These are phyloP conservation scores for Agriopis leucophaearia DNA, from an alignment of 2,888 invertebrate genomes.

Conservation along the genomic window DNA sequence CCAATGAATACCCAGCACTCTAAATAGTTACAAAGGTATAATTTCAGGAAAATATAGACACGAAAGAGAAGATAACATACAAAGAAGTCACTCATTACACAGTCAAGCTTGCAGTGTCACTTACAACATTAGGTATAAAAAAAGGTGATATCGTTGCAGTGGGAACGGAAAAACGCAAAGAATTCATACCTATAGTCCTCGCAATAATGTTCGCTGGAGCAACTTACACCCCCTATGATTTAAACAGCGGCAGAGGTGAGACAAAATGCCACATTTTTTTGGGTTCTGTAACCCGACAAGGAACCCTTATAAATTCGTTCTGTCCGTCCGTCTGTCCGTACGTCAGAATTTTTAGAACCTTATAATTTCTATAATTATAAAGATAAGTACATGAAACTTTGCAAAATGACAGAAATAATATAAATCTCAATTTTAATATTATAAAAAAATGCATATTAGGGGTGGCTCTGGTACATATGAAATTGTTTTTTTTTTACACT, in stretches of 20 bases:
- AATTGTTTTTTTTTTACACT: no score
- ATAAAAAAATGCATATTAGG: no score
- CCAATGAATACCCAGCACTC: no score
- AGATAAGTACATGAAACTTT: no score
- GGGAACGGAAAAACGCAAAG: constrained; percentile 87
- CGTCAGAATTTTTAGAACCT: no score
- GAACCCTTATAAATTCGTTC: no score
- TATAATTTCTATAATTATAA: no score
- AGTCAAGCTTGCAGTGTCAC: constrained; percentile 81
- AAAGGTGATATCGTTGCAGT: constrained; percentile 85
- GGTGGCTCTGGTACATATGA: no score
- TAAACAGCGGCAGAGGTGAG: constrained; percentile 66
- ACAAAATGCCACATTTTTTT: constrained; percentile 45
- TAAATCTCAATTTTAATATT: no score
- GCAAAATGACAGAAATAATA: no score
- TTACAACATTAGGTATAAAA: constrained; percentile 78
- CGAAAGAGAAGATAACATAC: constrained; percentile 82
- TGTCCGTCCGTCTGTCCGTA: no score
- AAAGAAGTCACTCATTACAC: constrained; percentile 81
- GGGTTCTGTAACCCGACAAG: no score
- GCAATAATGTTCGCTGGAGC: constrained; percentile 80
- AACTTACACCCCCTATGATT: constrained; percentile 65
- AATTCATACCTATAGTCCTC: constrained; percentile 81
- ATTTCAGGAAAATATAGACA: constrained; percentile 83
- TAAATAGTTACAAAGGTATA: not conserved